These are phyloP conservation scores for Adineta ricciae DNA, from an alignment of 2,888 invertebrate species.

Conservation along the genomic window DNA sequence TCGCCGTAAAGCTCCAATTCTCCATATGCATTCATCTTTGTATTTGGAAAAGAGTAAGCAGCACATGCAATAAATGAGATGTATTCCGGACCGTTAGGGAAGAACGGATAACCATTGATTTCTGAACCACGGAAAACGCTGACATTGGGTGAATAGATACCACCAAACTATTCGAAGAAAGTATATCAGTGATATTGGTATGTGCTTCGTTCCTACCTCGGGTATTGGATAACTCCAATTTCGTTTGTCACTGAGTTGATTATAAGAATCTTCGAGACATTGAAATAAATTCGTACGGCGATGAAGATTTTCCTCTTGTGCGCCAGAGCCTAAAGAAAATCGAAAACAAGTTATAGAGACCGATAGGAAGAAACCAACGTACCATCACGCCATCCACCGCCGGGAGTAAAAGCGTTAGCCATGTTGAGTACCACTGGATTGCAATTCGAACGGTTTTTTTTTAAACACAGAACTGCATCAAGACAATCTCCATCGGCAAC, in stretches of 20 bases:
- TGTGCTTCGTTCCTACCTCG: neutral
- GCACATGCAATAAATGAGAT: neutral
- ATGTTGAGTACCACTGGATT: neutral
- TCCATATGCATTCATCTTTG: neutral
- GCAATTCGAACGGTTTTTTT: neutral
- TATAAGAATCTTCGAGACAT: conserved; percentile 10
- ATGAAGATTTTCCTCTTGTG: conserved; percentile 14
- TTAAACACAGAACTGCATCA: neutral
- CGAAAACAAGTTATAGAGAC: neutral
- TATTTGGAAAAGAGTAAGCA: neutral
- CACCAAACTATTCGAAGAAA: neutral
- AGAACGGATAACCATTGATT: neutral
- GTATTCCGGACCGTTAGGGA: neutral
- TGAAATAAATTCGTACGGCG: neutral
- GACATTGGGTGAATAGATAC: neutral
- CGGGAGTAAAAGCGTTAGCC: neutral
- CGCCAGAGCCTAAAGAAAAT: neutral
- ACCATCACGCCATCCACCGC: neutral
- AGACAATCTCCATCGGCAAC: conserved; percentile 6
- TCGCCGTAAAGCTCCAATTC: neutral
- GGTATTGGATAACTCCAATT: neutral
- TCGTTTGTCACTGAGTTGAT: neutral
- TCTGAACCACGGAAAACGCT: conserved; percentile 7
- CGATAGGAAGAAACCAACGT: neutral
- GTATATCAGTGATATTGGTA: no score